A percentile compares a stretch with the other conserved stretches of the same genome.
Evolutionary conservation across 2,797 vertebrate genomes (phyloP).

Genomic region (Parauchenoglanis ngamensis): DNA sequence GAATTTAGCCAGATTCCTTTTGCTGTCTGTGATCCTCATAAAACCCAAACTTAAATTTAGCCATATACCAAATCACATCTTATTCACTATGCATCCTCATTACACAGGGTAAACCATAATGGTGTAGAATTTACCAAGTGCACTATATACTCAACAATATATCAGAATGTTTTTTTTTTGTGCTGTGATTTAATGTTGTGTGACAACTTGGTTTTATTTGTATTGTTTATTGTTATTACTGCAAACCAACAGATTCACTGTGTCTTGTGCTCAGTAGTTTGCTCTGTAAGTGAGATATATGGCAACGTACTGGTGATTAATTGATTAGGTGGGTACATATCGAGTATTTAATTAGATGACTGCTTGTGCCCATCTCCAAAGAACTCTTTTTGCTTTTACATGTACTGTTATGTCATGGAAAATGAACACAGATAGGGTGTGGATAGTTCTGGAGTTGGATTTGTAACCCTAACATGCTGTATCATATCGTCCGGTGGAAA

Average conservation of each 20-base stretch:
- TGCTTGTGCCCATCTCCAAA: not conserved
- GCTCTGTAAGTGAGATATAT: not conserved
- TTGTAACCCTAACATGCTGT: not conserved
- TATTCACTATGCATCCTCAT: not conserved
- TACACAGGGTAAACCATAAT: not conserved
- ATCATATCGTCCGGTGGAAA: not conserved
- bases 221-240: not conserved
- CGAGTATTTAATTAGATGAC: not conserved
- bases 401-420: not conserved
- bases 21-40: not conserved
- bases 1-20: not conserved
- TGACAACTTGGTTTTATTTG: not conserved
- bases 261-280: not conserved
- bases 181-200: not conserved
- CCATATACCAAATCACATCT: not conserved
- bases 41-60: not conserved
- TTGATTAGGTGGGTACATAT: not conserved
- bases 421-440: not conserved
- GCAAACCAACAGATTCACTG: not conserved
- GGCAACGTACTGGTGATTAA: not conserved
- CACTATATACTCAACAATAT: not conserved
- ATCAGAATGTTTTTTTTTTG: no score
- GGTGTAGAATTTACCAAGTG: not conserved
- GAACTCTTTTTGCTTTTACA: not conserved
- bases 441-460: not conserved